A percentile compares a stretch with the other conserved stretches of the same genome.
These are phyloP conservation scores for Yoshiicerus persimilis DNA, from an alignment of 1,140 invertebrate genomes.

Conservation along the genomic window DNA sequence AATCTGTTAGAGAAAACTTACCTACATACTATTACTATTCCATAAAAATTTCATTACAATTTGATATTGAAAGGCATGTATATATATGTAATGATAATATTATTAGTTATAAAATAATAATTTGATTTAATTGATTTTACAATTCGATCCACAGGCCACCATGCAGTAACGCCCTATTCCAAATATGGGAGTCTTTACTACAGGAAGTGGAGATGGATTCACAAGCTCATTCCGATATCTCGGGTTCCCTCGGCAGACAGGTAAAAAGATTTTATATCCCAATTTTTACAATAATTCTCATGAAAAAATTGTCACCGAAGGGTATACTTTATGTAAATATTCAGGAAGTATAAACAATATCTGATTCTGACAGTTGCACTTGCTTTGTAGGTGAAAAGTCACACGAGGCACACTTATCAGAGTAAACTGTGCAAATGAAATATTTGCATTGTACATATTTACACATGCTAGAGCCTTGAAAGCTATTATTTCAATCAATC, in stretches of 20 bases:
- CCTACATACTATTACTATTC: too few species aligned
- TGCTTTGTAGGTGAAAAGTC: too few species aligned
- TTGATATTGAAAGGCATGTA: too few species aligned
- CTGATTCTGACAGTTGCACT: too few species aligned
- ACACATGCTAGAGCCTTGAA: too few species aligned
- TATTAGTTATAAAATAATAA: neutral
- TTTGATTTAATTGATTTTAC: neutral
- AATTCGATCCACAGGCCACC: slow-evolving; percentile 62
- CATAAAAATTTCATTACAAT: too few species aligned
- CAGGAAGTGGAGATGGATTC: slow-evolving; percentile 92
- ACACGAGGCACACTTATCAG: too few species aligned
- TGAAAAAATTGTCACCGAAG: neutral
- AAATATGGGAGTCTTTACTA: slow-evolving; percentile 87
- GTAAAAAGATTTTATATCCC: slow-evolving; percentile 7
- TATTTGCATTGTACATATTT: too few species aligned
- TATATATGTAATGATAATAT: too few species aligned
- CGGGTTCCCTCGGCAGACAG: slow-evolving; percentile 77
- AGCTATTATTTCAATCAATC: too few species aligned
- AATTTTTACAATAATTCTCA: neutral
- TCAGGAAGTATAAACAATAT: neutral
- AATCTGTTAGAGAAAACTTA: too few species aligned
- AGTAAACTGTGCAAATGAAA: too few species aligned
- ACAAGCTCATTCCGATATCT: slow-evolving; percentile 82
- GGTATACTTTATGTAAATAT: neutral
- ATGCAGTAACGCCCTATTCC: slow-evolving; percentile 78